Conservation (phyloP, 2,113 vertebrate species). For the Austrofundulus limnaeus region DNA sequence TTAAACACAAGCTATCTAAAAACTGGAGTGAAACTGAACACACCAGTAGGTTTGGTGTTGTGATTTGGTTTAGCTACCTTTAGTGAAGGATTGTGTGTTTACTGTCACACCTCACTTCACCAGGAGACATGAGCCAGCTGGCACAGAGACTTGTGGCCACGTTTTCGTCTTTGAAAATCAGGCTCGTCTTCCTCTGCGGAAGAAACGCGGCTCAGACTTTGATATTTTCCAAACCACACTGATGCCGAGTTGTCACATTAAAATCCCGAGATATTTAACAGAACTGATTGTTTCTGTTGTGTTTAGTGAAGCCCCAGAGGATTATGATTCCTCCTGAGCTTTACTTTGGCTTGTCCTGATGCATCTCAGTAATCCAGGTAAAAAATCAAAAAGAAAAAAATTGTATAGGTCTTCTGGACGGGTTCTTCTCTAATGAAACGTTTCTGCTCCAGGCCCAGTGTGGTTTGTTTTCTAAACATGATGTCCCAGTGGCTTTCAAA, state of each 20-base stretch:
- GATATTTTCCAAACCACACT: conserved; percentile 44
- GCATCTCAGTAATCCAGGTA: too few relatives aligned
- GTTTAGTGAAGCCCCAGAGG: conserved; percentile 32
- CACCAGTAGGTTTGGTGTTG: conserved; percentile 48
- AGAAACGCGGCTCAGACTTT: conserved; percentile 38
- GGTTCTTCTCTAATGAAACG: too few relatives aligned
- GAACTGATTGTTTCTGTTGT: conserved; percentile 17
- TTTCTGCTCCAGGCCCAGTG: too few relatives aligned
- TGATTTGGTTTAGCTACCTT: conserved; percentile 32
- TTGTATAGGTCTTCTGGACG: too few relatives aligned
- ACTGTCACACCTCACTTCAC: conserved; percentile 76
- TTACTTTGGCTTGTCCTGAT: too few relatives aligned
- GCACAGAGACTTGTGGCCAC: conserved; percentile 63
- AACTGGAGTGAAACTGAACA: conserved; percentile 37
- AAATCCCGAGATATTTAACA: conserved; percentile 42
- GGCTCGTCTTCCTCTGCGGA: conserved; percentile 55
- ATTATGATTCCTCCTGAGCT: conserved; percentile 10
- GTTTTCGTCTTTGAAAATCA: conserved; percentile 63
- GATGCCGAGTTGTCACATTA: conserved; percentile 44
- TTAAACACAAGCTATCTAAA: conserved; percentile 4
- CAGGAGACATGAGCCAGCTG: conserved; percentile 77
- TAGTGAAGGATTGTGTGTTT: conserved; percentile 52
- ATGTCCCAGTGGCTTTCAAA: too few relatives aligned
- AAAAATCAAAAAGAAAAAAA: too few relatives aligned
- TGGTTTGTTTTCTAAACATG: too few relatives aligned